phyloP scores from a whole-genome alignment of 1,140 invertebrate genomes.

The Antheraea pernyi region DNA sequence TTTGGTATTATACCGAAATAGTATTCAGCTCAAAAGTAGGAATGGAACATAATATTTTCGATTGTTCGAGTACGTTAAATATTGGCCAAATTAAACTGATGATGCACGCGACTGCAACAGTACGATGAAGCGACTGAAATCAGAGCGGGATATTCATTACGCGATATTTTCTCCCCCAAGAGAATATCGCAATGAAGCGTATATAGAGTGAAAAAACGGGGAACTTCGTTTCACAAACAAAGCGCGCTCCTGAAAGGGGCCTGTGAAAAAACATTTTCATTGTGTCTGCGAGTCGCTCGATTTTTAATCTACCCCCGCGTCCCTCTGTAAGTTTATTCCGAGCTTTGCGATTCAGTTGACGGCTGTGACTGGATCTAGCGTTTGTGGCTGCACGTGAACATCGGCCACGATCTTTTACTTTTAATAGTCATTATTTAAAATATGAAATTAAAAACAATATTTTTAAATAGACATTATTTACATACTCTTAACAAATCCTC shows the following conservation, averaged over 20 bases:
- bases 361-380: constrained; percentile 44
- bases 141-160: constrained; percentile 55
- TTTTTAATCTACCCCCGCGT: constrained; percentile 68
- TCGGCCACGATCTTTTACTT: neutral
- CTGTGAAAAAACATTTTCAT: constrained; percentile 72
- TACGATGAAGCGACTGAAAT: constrained; percentile 31
- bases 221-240: constrained; percentile 72
- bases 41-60: neutral
- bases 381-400: constrained; percentile 22
- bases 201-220: constrained; percentile 58
- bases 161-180: constrained; percentile 52
- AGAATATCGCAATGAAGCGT: constrained; percentile 57
- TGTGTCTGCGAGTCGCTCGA: constrained; percentile 68
- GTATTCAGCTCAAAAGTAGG: neutral
- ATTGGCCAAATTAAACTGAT: constrained; percentile 44
- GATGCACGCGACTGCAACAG: constrained; percentile 28
- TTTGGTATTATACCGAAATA: too few species aligned
- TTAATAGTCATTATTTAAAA: neutral
- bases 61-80: constrained; percentile 12
- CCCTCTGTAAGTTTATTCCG: constrained; percentile 63
- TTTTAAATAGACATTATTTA: too few species aligned
- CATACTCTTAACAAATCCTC: too few species aligned
- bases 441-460: too few species aligned
- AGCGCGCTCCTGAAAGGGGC: constrained; percentile 63
- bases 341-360: constrained; percentile 54